Base-by-base conservation (phyloP, 64 coral and sea anemone genomes). In the Montipora efflorescens region DNA sequence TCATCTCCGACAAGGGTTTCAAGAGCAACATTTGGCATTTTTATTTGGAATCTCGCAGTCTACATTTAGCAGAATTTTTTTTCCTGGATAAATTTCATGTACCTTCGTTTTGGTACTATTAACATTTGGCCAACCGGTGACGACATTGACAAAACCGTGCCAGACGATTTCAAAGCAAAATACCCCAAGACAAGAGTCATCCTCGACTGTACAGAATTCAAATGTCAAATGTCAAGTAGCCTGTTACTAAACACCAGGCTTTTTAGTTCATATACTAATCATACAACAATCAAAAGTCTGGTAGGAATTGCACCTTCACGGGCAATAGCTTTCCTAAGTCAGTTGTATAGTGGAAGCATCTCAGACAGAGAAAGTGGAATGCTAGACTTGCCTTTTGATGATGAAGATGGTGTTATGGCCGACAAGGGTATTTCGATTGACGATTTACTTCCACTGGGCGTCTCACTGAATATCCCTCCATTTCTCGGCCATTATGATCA, bases 171-270 rank as follows among this genome's bases (percentile, higher is more conserved):
- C 80, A 83, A 83, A 46, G 80, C 52, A 25, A 61, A 22, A 21
- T 83, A 83, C 50, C 80, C 80, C n/a, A 61, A 58, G 51, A 62
- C 80, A 83, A 43, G 55, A 21, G 80, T 83, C 21, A 83, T 83
- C 47, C 36, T 83, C 21, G 52, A 83, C 80, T 83, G 80, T 46
- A 83, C 55, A 21, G 80, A 83, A 57, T 57, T 57, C 53, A 57
- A 57, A 64, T 64, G 59, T 64, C 59, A 64, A 64, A 64, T 64
- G 59, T 12, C 59, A 64, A 64, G 59, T 64, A 64, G 59, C 59
- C 13, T 64, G 59, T 64, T 64, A 64, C 3, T 64, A 64, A 64
- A 64, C 59, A 64, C 10, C 59, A 64, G 11, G 14, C 59, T 64
- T 64, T 64, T 64, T 14, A 64, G 59, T 64, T 64, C 11, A 64